A percentile compares a stretch with the other conserved stretches of the same genome.
These are phyloP conservation scores for Tribolium freemani DNA, from an alignment of 2,888 invertebrate species.

Conservation along the genomic window DNA sequence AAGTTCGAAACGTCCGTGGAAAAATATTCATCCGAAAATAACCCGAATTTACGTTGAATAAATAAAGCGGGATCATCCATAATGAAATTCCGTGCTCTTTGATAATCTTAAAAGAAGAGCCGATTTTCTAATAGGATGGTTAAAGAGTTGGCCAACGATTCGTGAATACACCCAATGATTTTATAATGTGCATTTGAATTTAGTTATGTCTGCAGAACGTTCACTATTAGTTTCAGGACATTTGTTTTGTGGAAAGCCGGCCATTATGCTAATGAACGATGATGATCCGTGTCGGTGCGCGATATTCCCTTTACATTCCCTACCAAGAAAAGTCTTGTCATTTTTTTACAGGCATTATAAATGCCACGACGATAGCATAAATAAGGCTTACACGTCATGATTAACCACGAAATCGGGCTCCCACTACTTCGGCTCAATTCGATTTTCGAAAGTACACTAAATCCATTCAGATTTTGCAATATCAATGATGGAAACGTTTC, in stretches of 20 bases:
- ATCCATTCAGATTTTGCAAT: not conserved
- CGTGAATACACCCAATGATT: conserved; percentile 35
- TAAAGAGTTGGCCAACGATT: conserved; percentile 39
- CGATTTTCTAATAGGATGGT: conserved; percentile 24
- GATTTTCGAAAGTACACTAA: not conserved
- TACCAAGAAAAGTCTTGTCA: conserved; percentile 54
- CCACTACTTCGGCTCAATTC: not conserved
- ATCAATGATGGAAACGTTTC: not conserved
- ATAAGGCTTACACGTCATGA: conserved; percentile 42
- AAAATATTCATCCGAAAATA: conserved; percentile 14
- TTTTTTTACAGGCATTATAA: conserved; percentile 56
- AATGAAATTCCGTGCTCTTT: conserved; percentile 23
- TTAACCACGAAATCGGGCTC: conserved; percentile 39
- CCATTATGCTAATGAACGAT: conserved; percentile 63
- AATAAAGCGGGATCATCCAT: conserved; percentile 21
- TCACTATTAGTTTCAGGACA: conserved; percentile 50
- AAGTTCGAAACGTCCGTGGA: conserved; percentile 19
- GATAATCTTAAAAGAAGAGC: conserved; percentile 12
- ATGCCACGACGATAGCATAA: conserved; percentile 50
- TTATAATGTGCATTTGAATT: conserved; percentile 41
- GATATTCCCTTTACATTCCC: conserved; percentile 58
- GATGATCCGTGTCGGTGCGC: conserved; percentile 60
- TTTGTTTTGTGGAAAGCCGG: conserved; percentile 52
- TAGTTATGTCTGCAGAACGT: conserved; percentile 37
- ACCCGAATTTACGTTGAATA: conserved; percentile 7